phyloP scores from a whole-genome alignment of 1,140 invertebrate genomes.

The Caerostris darwini region DNA sequence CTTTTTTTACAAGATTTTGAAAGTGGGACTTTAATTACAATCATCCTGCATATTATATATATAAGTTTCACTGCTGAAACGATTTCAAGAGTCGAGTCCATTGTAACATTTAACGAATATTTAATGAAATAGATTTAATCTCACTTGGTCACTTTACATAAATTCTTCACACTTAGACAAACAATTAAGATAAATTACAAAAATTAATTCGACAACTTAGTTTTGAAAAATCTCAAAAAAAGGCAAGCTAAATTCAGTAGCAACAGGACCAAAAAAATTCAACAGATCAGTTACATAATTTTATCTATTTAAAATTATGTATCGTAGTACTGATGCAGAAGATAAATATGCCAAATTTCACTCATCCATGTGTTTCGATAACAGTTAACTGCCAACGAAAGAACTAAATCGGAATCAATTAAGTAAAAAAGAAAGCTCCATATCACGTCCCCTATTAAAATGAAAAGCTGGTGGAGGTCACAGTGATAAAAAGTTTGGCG shows the following conservation, averaged over 20 bases:
- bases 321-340: neutral
- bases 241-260: neutral
- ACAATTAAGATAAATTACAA: no score
- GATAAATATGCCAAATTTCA: slow-evolving; percentile 63
- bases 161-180: no score
- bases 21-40: no score
- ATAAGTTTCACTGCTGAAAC: no score
- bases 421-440: slow-evolving; percentile 30
- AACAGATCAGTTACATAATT: neutral
- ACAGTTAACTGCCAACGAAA: slow-evolving; percentile 17
- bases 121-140: no score
- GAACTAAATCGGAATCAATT: slow-evolving; percentile 59
- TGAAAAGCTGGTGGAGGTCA: slow-evolving; percentile 59
- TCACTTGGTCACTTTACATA: no score
- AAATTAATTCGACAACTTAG: no score
- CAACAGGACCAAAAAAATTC: neutral
- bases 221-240: no score
- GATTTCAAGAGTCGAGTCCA: no score
- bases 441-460: slow-evolving; percentile 58
- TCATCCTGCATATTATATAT: no score
- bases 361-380: slow-evolving; percentile 10
- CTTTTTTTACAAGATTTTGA: no score
- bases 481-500: slow-evolving; percentile 67
- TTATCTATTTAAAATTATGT: neutral
- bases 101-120: no score